A percentile compares a stretch with the other conserved stretches of the same genome.
phyloP scores from a whole-genome alignment of 1,140 invertebrate species.

The Pygmarrhopalites habei region DNA sequence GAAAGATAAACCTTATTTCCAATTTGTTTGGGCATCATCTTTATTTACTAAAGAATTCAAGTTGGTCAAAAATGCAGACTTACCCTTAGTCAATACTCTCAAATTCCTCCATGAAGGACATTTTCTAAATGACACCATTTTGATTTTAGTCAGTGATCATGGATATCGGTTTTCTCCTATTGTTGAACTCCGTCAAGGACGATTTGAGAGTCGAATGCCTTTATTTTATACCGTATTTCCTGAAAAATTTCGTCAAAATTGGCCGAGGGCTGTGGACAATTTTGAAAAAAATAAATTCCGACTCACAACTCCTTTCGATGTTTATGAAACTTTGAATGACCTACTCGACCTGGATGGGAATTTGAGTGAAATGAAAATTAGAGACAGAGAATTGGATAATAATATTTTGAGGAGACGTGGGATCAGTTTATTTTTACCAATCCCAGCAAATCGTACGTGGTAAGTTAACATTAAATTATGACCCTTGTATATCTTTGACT shows the following conservation, averaged over 20 bases:
- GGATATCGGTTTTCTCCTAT: slow-evolving; percentile 79
- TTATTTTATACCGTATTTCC: slow-evolving; percentile 51
- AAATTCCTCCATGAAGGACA: slow-evolving; percentile 10
- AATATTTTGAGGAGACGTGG: slow-evolving; percentile 4
- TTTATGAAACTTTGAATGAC: slow-evolving; percentile 63
- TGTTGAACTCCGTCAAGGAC: slow-evolving; percentile 45
- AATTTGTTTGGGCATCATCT: slow-evolving; percentile 35
- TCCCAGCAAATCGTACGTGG: slow-evolving; percentile 45
- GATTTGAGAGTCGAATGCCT: slow-evolving; percentile 53
- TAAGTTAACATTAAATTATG: too few relatives aligned
- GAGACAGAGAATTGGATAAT: too few relatives aligned
- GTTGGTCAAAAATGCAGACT: slow-evolving; percentile 21
- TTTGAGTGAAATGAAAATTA: not conserved
- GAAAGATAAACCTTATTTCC: slow-evolving; percentile 21
- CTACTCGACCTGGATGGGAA: not conserved
- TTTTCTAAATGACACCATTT: slow-evolving; percentile 47
- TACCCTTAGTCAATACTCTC: slow-evolving; percentile 35
- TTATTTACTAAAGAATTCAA: slow-evolving; percentile 35
- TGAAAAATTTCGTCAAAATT: slow-evolving; percentile 35
- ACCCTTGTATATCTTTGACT: too few relatives aligned
- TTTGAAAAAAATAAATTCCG: slow-evolving; percentile 61
- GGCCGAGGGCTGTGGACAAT: slow-evolving; percentile 58
- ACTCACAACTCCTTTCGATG: slow-evolving; percentile 72
- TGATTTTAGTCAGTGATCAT: slow-evolving; percentile 85
- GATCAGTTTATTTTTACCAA: slow-evolving; percentile 42